phyloP scores from a whole-genome alignment of 1,140 invertebrate species.

The Aricia agestis region DNA sequence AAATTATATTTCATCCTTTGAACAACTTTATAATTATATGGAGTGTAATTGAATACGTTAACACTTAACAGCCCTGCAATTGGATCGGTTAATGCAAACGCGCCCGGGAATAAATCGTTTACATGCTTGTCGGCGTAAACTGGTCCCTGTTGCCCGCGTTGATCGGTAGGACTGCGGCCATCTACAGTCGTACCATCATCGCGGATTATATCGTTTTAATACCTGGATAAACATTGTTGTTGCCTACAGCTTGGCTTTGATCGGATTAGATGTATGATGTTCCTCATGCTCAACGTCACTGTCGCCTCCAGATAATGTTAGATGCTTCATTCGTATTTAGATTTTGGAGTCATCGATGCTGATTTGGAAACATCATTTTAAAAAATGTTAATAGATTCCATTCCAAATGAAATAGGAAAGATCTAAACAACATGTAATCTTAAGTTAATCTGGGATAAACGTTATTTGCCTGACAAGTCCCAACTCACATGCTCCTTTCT shows the following conservation, averaged over 20 bases:
- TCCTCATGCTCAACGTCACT: too few species aligned
- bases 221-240: not conserved
- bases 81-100: conserved; percentile 70
- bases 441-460: not conserved
- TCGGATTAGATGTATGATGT: too few species aligned
- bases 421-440: too few species aligned
- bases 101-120: conserved; percentile 72
- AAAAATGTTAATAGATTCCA: too few species aligned
- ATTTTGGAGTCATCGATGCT: too few species aligned
- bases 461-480: not conserved
- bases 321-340: too few species aligned
- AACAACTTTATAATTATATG: not conserved
- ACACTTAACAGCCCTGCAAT: conserved; percentile 51
- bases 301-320: too few species aligned
- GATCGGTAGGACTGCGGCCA: conserved; percentile 42
- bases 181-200: conserved; percentile 14
- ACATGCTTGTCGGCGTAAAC: conserved; percentile 75
- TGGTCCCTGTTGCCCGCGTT: conserved; percentile 54
- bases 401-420: too few species aligned
- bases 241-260: too few species aligned
- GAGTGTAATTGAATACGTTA: not conserved
- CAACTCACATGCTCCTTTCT: not conserved
- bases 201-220: conserved; percentile 4
- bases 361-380: too few species aligned
- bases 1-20: conserved; percentile 3